Percentiles rank a stretch among this genome's conserved stretches.
Evolutionary conservation across 2,888 invertebrate genomes (phyloP).

Genomic region (Synergus laeviventris): DNA sequence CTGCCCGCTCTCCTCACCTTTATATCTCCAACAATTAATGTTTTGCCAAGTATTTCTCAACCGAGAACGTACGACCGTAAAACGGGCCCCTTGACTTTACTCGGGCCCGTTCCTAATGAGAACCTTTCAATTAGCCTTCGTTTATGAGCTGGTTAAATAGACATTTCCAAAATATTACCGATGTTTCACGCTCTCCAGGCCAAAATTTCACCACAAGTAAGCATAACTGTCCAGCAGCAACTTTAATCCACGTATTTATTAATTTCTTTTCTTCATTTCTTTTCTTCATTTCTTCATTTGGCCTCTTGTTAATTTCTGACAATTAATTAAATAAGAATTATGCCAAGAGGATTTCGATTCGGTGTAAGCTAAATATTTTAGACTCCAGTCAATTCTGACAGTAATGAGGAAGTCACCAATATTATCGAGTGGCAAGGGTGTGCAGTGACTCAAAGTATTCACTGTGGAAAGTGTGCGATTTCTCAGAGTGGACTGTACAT

Average conservation of each 20-base stretch:
- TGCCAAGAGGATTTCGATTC: background rate
- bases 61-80: constrained; percentile 3
- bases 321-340: background rate
- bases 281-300: no score
- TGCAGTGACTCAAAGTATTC: no score
- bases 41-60: constrained; percentile 37
- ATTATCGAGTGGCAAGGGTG: no score
- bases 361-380: no score
- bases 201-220: background rate
- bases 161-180: constrained; percentile 17
- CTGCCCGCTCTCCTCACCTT: constrained; percentile 16
- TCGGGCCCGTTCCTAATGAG: constrained; percentile 2
- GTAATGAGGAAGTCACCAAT: no score
- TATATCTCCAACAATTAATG: constrained; percentile 41
- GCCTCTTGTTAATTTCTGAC: background rate
- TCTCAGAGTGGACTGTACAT: no score
- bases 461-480: background rate
- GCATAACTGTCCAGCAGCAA: background rate
- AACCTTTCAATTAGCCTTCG: constrained; percentile 19
- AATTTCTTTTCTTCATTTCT: no score
- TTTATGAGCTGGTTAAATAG: constrained; percentile 7
- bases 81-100: background rate
- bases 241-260: background rate
- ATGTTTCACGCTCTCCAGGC: background rate
- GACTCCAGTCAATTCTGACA: no score